Base-by-base conservation (phyloP, 53 echinoderm and acorn worm species). In the Patiria pectinifera region DNA sequence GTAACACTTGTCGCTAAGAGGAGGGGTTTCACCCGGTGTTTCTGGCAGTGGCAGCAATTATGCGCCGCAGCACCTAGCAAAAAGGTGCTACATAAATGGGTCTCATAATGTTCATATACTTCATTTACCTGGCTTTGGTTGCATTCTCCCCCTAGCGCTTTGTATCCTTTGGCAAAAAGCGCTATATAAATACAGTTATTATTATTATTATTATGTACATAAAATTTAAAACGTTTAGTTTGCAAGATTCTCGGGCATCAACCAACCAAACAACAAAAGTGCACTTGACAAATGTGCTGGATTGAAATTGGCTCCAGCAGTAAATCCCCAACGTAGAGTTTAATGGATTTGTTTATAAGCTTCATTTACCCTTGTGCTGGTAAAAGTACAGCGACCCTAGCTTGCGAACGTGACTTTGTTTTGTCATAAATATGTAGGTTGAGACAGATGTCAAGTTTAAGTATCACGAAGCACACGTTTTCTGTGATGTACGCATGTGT, bases 321-420 rank as follows among this genome's bases (percentile, higher is more conserved):
- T 66, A 11, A 66, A 66, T 66, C 66, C 66, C 66, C 66, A 16
- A 6, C 13, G 19, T 16, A 16, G 4, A 66, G 19, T 11, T 66
- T 66, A 7, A 66, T 66, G 19, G 66, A 66, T 11, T 14, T 16
- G 10, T 66, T 1, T 3, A 14, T 66, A 66, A 66, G 14, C 66
- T 66, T 7, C 66, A 15, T 15, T 66, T 16, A 7, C 66, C 14
- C 66, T 66, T 66, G 19, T 66, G 66, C 66, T 18, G 14, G 10
- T 16, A 66, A 74, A 35, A 74, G 74, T 74, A 74, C 74, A 24
- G 11, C 19, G 24, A 74, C 22, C 74, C 24, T 5, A 74, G 53
- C 69, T 21, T 74, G 74, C 21, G 74, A 74, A 74, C 74, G 74
- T 74, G n/a, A 74, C 74, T 74, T 74, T 74, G 74, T 74, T 6